These are phyloP conservation scores for Epinephelus cyanopodus DNA, from an alignment of 2,113 vertebrate genomes.

Conservation along the genomic window DNA sequence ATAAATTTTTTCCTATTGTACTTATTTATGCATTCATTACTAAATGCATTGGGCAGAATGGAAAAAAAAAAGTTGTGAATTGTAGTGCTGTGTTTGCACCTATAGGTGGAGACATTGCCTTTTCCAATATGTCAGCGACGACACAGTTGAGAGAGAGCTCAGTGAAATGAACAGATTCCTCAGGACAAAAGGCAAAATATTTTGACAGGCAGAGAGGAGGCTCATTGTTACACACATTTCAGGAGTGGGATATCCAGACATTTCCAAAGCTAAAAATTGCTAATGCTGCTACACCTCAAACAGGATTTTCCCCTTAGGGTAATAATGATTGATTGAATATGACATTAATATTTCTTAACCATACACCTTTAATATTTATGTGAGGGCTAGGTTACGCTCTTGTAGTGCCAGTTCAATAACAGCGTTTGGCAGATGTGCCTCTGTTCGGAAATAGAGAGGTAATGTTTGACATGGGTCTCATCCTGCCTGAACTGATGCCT, in stretches of 20 bases:
- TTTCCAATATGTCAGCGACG: constrained; percentile 35
- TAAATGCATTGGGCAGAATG: neutral
- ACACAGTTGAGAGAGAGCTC: constrained; percentile 7
- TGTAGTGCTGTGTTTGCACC: constrained; percentile 53
- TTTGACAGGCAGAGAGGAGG: constrained; percentile 80
- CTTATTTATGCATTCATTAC: neutral
- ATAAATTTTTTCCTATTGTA: neutral
- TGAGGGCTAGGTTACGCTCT: constrained; percentile 67
- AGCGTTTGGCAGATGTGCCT: constrained; percentile 79
- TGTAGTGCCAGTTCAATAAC: constrained; percentile 78
- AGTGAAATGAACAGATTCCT: constrained; percentile 69
- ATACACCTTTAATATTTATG: constrained; percentile 81
- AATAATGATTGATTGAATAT: constrained; percentile 84
- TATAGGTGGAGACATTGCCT: constrained; percentile 84
- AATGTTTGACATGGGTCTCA: constrained; percentile 82
- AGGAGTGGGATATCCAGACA: constrained; percentile 73
- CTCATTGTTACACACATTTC: constrained; percentile 80
- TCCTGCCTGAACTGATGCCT: constrained; percentile 81
- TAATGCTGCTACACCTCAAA: constrained; percentile 82
- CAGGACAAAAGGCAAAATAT: constrained; percentile 82
- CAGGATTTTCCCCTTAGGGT: constrained; percentile 77
- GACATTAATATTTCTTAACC: constrained; percentile 85
- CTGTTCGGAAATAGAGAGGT: constrained; percentile 79
- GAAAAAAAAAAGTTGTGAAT: constrained; percentile 6
- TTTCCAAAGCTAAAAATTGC: constrained; percentile 81